Base-by-base conservation (phyloP, 1,140 invertebrate species). In the Orius insidiosus region DNA sequence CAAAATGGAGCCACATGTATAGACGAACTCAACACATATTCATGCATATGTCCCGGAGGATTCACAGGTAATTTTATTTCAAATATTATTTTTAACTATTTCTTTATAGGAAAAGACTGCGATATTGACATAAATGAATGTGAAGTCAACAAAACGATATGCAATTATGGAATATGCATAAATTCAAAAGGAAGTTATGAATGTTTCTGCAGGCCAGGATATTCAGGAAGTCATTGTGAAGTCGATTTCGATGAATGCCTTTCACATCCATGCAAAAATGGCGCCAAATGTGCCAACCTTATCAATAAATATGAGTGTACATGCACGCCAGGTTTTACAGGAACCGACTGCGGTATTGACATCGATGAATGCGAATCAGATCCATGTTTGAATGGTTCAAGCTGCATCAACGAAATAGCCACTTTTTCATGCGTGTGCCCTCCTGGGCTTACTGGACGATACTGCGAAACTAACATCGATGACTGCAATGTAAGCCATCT, bases 181-280 rank as follows among this genome's bases (percentile, higher is more conserved):
- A 88, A 88, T 59, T 71, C 67, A 4, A 59, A 52, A 31, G 85
- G 84, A 4, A 76, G 78, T 34, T 88, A 83, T 62, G 71, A 86
- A 55, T 90, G 85, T 59, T 88, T 80, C 56, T 90, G 85, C 57
- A 73, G 75, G 49, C 83, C 85, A 15, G 81, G 89, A 32, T 88
- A 76, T 61, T 78, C 85, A 16, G 78, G 89, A 18, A 71, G 82
- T 58, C 74, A 78, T 52, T 89, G 86, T 58, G 74, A 85, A 55
- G 68, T 83, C 37, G 79, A 88, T 60, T 82, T 89, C 54, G 78
- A 90, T 61, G 86, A 90, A 60, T 92, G 86, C 59, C 70, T 87
- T 3, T 85, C 82, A 34, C 71, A 76, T 41, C 88, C 90, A 0
- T 97, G 92, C 63, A 70, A 76, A 52, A 87, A 96, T 58, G 79